Base-by-base conservation (phyloP, 2,113 vertebrate species). In the Sturnira hondurensis region DNA sequence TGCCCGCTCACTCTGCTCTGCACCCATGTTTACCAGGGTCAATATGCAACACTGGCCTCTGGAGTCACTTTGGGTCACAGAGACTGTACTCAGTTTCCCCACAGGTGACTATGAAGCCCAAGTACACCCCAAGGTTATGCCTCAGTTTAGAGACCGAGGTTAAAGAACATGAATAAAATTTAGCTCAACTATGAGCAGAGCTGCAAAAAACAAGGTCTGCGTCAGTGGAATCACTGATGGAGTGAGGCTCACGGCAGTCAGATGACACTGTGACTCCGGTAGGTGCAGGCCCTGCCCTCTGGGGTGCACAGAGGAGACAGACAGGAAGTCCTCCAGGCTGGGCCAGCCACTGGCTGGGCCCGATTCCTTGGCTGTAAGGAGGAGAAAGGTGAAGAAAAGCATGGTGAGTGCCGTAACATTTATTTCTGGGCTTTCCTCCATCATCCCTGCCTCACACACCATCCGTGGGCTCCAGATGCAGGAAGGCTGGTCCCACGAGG, bases 341-440 rank as follows among this genome's bases (percentile, higher is more conserved):
- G 91, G 68, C 43, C 28, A 0, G 1, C 28, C 61, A 17, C 2
- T 54, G 56, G 38, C 17, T 0, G 0, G 67, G 22, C 13, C 38
- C 22, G 3, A 50, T 43, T 70, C 73, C 54, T 56, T 12, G 74
- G 47, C 41, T 76, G 77, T 80, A 38, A 84, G 1, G 26, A 86
- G 28, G 82, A 58, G 61, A 76, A 71, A 68, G 50, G 16, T 12
- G 45, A 43, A 45, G 36, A 26, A 38, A 86, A 61, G 63, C 43
- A 20, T 7, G 22, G 68, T 43, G n/a, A 3, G 2, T 16, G 17
- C 56, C 3, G 5, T 0, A 24, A 13, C 41, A 50, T 24, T 43
- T 7, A 33, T 31, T 28, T 73, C 45, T 24, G 16, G 63, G 56
- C 45, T 87, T 56, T 74, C 36, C 3, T 47, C 61, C 19, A 14